Evolutionary conservation across 2,113 vertebrate species (phyloP), one percentile per base, ranked within the genome.

Genomic region (Manacus vitellinus): DNA sequence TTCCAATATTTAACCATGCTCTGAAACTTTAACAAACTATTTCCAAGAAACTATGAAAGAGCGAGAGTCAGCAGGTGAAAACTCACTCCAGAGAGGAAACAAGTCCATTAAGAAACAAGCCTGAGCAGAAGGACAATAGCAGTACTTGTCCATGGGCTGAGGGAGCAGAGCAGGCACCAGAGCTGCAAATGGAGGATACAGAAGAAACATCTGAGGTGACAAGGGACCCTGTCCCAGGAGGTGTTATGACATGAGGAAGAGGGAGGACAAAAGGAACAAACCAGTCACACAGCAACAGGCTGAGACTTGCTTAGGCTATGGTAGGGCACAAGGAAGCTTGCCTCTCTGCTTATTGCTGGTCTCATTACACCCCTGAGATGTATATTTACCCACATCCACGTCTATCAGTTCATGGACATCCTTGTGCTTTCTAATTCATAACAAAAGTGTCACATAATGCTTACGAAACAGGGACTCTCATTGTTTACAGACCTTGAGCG

Each of bases 401-500:
- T 61, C 81, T 88, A 52, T 44, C 0, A 14, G 44, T 52, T 92
- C 77, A 78, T 35, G 56, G 68, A n/a, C 74, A 89, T 39, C 46
- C 46, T 91, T 87, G n/a, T 56, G n/a, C n/a, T 87, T 68, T 59
- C 55, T 58, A 59, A 49, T 77, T 74, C 13, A 13, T 58, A 65
- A 77, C 28, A 67, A 54, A 88, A 83, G 68, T 89, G 77, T 89
- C 72, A 88, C 43, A 47, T 46, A 91, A 84, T 54, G 56, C 70
- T 95, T 96, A 95, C 71, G 62, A 92, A 96, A 96, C 85, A 90
- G 67, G 39, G 67, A 51, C n/a, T 76, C 18, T 70, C 9, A 3
- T 68, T 92, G 61, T 96, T 97, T 93, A 92, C 66, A 85, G 94
- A 95, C 92, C 91, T 88, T 92, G 85, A 95, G 62, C 13, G 1